These are phyloP conservation scores for Prochilodus magdalenae DNA, from an alignment of 2,113 vertebrate genomes.

Conservation along the genomic window DNA sequence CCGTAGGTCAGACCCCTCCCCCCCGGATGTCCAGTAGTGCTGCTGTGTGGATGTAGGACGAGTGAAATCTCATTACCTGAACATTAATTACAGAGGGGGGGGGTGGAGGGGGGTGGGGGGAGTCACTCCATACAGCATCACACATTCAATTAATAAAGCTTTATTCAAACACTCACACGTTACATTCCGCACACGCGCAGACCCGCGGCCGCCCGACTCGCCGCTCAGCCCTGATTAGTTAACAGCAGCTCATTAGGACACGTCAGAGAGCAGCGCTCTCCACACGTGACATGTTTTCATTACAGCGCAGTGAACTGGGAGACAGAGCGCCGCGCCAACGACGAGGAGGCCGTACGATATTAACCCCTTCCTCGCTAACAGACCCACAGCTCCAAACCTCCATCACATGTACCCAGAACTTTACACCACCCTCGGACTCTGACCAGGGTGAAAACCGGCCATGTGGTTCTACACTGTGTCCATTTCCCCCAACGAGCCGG, in stretches of 20 bases:
- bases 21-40: conserved; percentile 14
- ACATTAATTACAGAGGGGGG: conserved; percentile 25
- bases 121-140: conserved; percentile 6
- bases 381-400: too few species aligned
- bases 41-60: conserved; percentile 8
- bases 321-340: not conserved
- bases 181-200: not conserved
- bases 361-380: conserved; percentile 1
- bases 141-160: not conserved
- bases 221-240: conserved; percentile 12
- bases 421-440: too few species aligned
- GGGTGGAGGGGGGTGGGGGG: too few species aligned
- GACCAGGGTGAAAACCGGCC: too few species aligned
- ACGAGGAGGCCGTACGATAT: conserved; percentile 18
- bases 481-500: too few species aligned
- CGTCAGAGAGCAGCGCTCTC: conserved; percentile 15
- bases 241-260: conserved; percentile 29
- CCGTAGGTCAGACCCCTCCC: not conserved
- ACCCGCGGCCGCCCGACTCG: not conserved
- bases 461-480: too few species aligned
- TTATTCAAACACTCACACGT: not conserved
- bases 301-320: not conserved
- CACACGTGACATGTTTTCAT: conserved; percentile 24
- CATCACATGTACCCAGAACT: too few species aligned
- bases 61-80: conserved; percentile 23